Evolutionary conservation across 92 coral and sea anemone species (phyloP).

Genomic region (Actinernus sp.): DNA sequence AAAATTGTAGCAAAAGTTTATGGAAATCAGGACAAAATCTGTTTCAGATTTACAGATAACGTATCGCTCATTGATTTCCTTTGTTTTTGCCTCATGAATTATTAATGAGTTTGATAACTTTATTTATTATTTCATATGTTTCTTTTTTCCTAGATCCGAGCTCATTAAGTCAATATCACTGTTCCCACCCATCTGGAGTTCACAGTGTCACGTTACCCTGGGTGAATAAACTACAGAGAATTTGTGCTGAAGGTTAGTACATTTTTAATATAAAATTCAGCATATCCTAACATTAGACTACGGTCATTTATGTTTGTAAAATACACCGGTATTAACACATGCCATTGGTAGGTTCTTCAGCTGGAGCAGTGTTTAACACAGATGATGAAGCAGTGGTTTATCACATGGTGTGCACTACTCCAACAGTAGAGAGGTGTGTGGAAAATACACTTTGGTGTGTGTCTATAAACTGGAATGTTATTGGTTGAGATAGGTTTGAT

Average conservation of each 20-base stretch:
- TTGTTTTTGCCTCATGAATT: too few relatives aligned
- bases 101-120: too few relatives aligned
- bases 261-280: too few relatives aligned
- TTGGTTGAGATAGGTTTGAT: too few relatives aligned
- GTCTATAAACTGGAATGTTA: too few relatives aligned
- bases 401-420: conserved; percentile 96
- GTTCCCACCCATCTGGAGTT: conserved; percentile 82
- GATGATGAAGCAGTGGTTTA: conserved; percentile 85
- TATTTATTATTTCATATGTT: not conserved
- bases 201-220: conserved; percentile 84
- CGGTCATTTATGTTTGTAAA: too few relatives aligned
- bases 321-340: too few relatives aligned
- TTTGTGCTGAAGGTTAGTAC: conserved; percentile 69
- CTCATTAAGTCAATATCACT: conserved; percentile 76
- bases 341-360: conserved; percentile 16
- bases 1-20: too few relatives aligned
- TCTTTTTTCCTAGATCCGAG: conserved; percentile 63
- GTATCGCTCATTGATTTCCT: too few relatives aligned
- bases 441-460: not conserved
- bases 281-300: too few relatives aligned
- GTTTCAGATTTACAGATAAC: too few relatives aligned
- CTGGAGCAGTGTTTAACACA: conserved; percentile 65
- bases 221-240: conserved; percentile 76
- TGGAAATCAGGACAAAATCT: too few relatives aligned
- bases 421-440: conserved; percentile 70